Evolutionary conservation across 1,140 invertebrate genomes (phyloP).

Genomic region (Drosophila kepulauana): DNA sequence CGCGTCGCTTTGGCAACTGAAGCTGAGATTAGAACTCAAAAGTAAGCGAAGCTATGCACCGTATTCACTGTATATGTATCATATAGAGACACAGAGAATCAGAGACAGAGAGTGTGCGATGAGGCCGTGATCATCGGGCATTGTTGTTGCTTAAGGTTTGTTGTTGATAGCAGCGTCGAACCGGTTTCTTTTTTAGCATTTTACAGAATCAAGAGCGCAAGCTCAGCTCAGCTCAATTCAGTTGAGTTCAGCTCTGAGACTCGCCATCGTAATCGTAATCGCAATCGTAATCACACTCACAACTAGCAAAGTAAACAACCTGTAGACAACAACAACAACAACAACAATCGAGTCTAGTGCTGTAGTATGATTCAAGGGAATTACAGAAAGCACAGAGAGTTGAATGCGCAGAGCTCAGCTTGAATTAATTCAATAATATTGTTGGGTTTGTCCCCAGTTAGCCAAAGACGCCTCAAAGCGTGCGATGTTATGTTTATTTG

Average conservation of each 20-base stretch:
- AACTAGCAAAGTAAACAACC: constrained; percentile 6
- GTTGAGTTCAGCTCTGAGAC: too few relatives aligned
- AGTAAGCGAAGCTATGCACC: constrained; percentile 8
- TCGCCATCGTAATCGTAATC: not conserved
- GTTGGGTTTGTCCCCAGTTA: constrained; percentile 2
- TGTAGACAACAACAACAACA: constrained; percentile 7
- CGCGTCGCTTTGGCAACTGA: constrained; percentile 60
- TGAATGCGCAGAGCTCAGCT: constrained; percentile 1
- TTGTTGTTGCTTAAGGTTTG: constrained; percentile 2
- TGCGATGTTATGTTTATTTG: not conserved
- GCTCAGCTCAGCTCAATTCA: constrained; percentile 12
- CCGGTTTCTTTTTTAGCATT: constrained; percentile 52
- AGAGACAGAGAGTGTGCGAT: not conserved
- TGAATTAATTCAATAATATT: constrained; percentile 7
- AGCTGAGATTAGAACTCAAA: constrained; percentile 51
- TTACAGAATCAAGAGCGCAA: constrained; percentile 39
- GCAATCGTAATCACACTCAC: not conserved
- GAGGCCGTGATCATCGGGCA: constrained; percentile 17
- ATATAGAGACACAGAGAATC: not conserved
- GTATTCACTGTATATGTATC: not conserved
- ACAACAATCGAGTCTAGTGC: not conserved
- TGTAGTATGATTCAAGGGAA: constrained; percentile 38
- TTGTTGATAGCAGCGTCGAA: constrained; percentile 28
- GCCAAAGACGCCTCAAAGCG: not conserved
- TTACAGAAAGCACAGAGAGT: constrained; percentile 19